Evolutionary conservation across 2,888 invertebrate genomes (phyloP).

Genomic region (Dioctria linearis): DNA sequence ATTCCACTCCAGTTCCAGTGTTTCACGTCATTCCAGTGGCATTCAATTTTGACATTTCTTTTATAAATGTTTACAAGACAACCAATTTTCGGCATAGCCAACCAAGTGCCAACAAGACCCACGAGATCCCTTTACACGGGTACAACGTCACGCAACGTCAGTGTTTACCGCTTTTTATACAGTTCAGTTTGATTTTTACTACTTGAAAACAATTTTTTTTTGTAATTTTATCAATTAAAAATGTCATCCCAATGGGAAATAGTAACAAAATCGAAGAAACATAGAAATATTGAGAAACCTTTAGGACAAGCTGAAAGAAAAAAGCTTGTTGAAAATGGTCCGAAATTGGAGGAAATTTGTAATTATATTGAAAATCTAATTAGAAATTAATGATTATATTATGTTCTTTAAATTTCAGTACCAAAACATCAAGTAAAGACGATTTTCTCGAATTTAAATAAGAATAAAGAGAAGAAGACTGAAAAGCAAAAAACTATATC

Average conservation of each 20-base stretch:
- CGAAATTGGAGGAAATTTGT: slow-evolving; percentile 85
- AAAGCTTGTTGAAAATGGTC: slow-evolving; percentile 76
- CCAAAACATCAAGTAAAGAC: slow-evolving; percentile 80
- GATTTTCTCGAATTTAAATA: slow-evolving; percentile 77
- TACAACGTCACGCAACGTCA: slow-evolving; percentile 34
- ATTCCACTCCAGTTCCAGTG: too few species aligned
- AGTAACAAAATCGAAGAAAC: slow-evolving; percentile 79
- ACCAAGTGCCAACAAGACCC: slow-evolving; percentile 17
- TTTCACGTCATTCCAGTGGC: too few species aligned
- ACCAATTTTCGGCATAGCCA: too few species aligned
- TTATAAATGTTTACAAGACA: not conserved
- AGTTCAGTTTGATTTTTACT: too few species aligned
- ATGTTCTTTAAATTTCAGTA: slow-evolving; percentile 71
- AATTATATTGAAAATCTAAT: slow-evolving; percentile 68
- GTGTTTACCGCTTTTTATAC: not conserved
- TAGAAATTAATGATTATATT: slow-evolving; percentile 49
- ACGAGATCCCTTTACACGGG: not conserved
- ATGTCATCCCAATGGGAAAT: slow-evolving; percentile 81
- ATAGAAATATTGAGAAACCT: slow-evolving; percentile 71
- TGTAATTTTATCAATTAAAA: slow-evolving; percentile 40
- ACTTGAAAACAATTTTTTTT: too few species aligned
- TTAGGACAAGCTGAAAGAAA: slow-evolving; percentile 67
- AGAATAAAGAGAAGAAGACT: slow-evolving; percentile 70
- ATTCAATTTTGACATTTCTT: not conserved
- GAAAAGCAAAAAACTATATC: slow-evolving; percentile 61